Evolutionary conservation across 2,888 invertebrate genomes (phyloP).

Genomic region (Chirona hameri): DNA sequence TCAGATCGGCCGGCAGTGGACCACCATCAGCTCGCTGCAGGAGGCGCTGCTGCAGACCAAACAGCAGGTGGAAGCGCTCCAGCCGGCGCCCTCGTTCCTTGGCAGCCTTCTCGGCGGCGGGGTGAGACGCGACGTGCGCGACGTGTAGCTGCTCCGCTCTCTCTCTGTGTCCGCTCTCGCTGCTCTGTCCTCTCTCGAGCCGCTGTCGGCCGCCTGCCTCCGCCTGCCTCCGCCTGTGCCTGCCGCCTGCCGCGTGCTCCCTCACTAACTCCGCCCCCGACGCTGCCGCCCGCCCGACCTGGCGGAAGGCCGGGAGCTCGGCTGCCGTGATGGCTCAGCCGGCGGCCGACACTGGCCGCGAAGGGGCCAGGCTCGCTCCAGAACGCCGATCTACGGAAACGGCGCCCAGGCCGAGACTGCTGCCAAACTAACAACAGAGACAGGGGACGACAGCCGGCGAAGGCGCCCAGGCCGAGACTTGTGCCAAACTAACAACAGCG

Average conservation of each 20-base stretch:
- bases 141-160: neutral
- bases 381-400: too few relatives aligned
- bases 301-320: too few relatives aligned
- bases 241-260: neutral
- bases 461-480: too few relatives aligned
- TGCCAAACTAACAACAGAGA: too few relatives aligned
- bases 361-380: too few relatives aligned
- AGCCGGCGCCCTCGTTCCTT: neutral
- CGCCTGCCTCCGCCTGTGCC: neutral
- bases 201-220: neutral
- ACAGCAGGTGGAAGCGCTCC: neutral
- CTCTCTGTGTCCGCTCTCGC: neutral
- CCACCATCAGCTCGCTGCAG: slow-evolving; percentile 26
- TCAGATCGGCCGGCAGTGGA: slow-evolving; percentile 23
- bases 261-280: neutral
- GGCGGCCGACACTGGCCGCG: too few relatives aligned
- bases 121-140: neutral
- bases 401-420: too few relatives aligned
- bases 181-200: neutral
- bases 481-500: too few relatives aligned
- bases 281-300: too few relatives aligned
- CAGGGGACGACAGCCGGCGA: too few relatives aligned
- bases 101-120: neutral
- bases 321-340: too few relatives aligned
- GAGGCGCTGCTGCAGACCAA: slow-evolving; percentile 9